Evolutionary conservation across 2,888 invertebrate species (phyloP).

Genomic region (Alviniconcha strummeri): DNA sequence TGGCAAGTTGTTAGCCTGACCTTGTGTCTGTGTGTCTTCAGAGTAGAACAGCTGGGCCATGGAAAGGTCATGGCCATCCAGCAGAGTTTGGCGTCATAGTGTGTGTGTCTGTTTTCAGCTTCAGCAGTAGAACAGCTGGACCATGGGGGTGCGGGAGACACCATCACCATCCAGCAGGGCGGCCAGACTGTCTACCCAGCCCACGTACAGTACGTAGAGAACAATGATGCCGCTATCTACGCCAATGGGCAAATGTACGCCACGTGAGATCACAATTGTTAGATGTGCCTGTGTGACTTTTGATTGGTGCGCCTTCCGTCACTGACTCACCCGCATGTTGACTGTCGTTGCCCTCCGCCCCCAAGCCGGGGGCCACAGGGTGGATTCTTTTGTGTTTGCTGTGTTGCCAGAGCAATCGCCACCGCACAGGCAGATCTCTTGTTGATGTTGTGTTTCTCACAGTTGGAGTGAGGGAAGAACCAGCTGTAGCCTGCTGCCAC

Average conservation of each 20-base stretch:
- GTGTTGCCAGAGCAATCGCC: neutral
- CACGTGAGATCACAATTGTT: conserved; percentile 49
- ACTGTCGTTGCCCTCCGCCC: conserved; percentile 29
- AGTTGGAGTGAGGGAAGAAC: neutral
- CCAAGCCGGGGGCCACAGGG: neutral
- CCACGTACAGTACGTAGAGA: conserved; percentile 81
- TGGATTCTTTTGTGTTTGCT: conserved; percentile 10
- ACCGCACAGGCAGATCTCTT: conserved; percentile 25
- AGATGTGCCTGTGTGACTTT: conserved; percentile 53
- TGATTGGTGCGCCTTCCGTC: conserved; percentile 45
- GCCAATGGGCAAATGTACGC: conserved; percentile 81
- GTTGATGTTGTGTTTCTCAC: conserved; percentile 29
- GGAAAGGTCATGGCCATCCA: no score
- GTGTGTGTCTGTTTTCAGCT: conserved; percentile 33
- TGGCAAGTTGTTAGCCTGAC: no score
- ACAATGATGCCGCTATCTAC: conserved; percentile 79
- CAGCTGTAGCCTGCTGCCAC: neutral
- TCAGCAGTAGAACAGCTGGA: conserved; percentile 54
- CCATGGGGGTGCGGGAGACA: conserved; percentile 76
- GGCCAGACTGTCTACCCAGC: conserved; percentile 77
- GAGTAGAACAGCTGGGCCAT: no score
- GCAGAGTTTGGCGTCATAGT: no score
- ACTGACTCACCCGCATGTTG: conserved; percentile 33
- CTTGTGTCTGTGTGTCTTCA: no score
- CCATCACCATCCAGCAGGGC: conserved; percentile 60